Evolutionary conservation across 2,888 invertebrate species (phyloP).

Genomic region (Apeira syringaria): DNA sequence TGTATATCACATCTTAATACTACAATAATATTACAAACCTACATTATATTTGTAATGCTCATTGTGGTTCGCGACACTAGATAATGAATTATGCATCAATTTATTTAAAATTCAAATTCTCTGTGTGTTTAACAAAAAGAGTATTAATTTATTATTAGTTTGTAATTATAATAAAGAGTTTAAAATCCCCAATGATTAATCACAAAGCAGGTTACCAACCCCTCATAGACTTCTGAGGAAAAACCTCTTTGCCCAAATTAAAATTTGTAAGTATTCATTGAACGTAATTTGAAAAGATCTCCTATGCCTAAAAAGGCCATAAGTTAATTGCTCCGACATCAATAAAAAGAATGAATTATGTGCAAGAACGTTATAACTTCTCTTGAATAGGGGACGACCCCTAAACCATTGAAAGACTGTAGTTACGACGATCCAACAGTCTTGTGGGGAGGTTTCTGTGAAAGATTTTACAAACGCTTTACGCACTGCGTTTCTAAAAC

Average conservation of each 20-base stretch:
- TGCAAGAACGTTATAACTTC: constrained; percentile 36
- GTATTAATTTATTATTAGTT: too few species aligned
- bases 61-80: too few species aligned
- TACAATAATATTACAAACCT: too few species aligned
- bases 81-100: too few species aligned
- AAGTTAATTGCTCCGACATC: constrained; percentile 59
- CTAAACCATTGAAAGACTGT: constrained; percentile 4
- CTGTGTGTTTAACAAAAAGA: too few species aligned
- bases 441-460: constrained; percentile 7
- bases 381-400: constrained; percentile 30
- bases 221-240: constrained; percentile 6
- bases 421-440: constrained; percentile 5
- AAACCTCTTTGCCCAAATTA: constrained; percentile 16
- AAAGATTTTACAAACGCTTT: constrained; percentile 4
- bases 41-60: too few species aligned
- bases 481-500: constrained; percentile 19
- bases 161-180: constrained; percentile 17
- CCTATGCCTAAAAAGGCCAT: constrained; percentile 36
- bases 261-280: constrained; percentile 29
- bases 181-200: not conserved
- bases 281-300: constrained; percentile 26
- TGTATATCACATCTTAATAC: too few species aligned
- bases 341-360: constrained; percentile 64
- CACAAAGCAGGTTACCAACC: constrained; percentile 2
- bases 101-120: too few species aligned